phyloP scores from a whole-genome alignment of 2,113 vertebrate genomes.

The Boleophthalmus pectinirostris region DNA sequence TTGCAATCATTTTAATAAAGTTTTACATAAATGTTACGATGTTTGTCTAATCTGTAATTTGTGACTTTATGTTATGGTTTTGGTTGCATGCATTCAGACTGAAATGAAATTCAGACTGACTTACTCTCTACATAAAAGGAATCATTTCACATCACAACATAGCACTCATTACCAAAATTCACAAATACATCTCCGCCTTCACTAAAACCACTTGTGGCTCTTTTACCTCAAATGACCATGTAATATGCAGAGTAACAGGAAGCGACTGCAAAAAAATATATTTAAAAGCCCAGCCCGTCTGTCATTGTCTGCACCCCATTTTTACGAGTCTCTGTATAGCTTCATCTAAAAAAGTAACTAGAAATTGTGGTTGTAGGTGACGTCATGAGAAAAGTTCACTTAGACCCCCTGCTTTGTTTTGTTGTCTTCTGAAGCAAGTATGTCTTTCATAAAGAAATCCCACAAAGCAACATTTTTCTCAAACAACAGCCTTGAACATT shows the following conservation, averaged over 20 bases:
- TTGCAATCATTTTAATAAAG: slow-evolving; percentile 48
- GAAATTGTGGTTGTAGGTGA: slow-evolving; percentile 41
- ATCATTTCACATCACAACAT: slow-evolving; percentile 27
- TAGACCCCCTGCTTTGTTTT: slow-evolving; percentile 17
- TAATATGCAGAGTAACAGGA: slow-evolving; percentile 51
- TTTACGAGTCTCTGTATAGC: slow-evolving; percentile 44
- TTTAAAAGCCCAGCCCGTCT: slow-evolving; percentile 47
- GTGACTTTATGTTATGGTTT: neutral
- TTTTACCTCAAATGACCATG: slow-evolving; percentile 70
- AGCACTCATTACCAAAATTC: slow-evolving; percentile 41
- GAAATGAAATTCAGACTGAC: neutral
- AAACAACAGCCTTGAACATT: slow-evolving; percentile 35
- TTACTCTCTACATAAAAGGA: slow-evolving; percentile 21
- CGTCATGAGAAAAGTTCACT: slow-evolving; percentile 37
- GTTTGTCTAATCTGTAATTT: slow-evolving; percentile 15
- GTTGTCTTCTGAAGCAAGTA: slow-evolving; percentile 12
- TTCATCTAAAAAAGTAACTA: slow-evolving; percentile 18
- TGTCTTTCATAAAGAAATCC: slow-evolving; percentile 48
- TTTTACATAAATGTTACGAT: neutral
- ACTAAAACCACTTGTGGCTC: slow-evolving; percentile 40
- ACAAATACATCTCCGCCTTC: slow-evolving; percentile 61
- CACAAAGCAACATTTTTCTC: slow-evolving; percentile 13
- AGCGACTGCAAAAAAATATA: slow-evolving; percentile 47
- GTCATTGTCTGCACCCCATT: slow-evolving; percentile 53
- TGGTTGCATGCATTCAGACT: slow-evolving; percentile 9